Evolutionary conservation across 2,797 vertebrate genomes (phyloP), one percentile per base, ranked within the genome.

Genomic region (Micromesistius poutassou): DNA sequence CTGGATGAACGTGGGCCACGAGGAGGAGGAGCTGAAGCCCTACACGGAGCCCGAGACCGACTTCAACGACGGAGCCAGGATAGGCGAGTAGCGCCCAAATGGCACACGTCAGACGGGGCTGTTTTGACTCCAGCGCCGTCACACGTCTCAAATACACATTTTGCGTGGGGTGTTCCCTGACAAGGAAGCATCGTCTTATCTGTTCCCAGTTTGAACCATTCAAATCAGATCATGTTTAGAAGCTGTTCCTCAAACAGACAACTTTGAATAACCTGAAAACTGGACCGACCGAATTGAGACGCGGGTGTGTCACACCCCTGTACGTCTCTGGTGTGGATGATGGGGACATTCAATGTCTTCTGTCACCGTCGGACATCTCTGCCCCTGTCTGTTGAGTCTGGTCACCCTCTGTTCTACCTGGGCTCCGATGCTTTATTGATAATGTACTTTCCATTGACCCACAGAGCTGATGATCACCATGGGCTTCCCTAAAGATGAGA

Each of bases 1-100:
- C 74, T 99, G 97, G 97, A 98, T 99, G 97, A 99, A 99, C 84
- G 96, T 98, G 84, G 97, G 97, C 87, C 96, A 98, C 0, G 97
- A 99, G 75, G 96, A 98, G 76, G 97, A 98, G 93, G 97, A 98
- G 86, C 92, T 99, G 71, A 98, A 98, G 90, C 97, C 97, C 71
- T 96, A 97, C 75, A 91, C 93, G 36, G 97, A 99, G 89, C 97
- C 97, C 3, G 96, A 99, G 84, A 93, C 95, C 2, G 97, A 98
- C 91, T 96, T 97, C 90, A 96, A 87, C 87, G 97, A 99, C 87
- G 91, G 90, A 76, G 95, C 97, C 86, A 95, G 97, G 93, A 98
- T 98, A 95, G 97, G 97, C 98, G 83, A 89, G 92, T 85, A 71
- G 30, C 10, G 9, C 28, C 13, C 3, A 10, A 10, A 38, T 8